Evolutionary conservation across 1,140 invertebrate species (phyloP).

Genomic region (Camponotus floridanus): DNA sequence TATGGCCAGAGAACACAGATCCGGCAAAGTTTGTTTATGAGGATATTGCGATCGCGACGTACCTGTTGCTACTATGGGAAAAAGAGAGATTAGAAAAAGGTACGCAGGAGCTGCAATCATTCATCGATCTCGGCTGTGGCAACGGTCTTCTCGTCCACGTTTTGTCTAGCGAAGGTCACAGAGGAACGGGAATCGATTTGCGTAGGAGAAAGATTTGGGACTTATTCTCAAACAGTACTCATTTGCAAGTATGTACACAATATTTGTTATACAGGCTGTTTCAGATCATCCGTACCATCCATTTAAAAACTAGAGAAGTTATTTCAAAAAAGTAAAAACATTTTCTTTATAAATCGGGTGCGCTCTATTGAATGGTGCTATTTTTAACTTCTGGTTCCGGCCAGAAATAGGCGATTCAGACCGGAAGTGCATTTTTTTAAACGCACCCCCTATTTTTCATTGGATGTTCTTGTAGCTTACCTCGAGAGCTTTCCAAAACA

Average conservation of each 20-base stretch:
- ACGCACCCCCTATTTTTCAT: no score
- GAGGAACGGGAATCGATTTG: constrained; percentile 96
- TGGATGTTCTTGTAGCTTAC: no score
- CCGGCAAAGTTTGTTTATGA: constrained; percentile 98
- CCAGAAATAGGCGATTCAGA: no score
- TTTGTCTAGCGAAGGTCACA: constrained; percentile 93
- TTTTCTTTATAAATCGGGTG: no score
- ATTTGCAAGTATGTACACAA: constrained; percentile 84
- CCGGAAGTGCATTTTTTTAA: no score
- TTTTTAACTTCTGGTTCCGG: no score
- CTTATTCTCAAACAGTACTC: constrained; percentile 87
- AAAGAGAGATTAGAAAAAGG: constrained; percentile 84
- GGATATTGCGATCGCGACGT: constrained; percentile 97
- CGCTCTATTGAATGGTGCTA: no score
- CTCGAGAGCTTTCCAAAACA: no score
- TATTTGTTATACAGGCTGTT: no score
- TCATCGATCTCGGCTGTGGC: constrained; percentile 98
- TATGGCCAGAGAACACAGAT: constrained; percentile 97
- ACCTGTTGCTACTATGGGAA: constrained; percentile 94
- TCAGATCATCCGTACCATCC: no score
- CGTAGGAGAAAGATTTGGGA: constrained; percentile 96
- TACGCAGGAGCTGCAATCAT: constrained; percentile 88
- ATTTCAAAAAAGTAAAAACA: no score
- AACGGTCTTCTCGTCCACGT: constrained; percentile 98
- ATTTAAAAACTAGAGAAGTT: no score